phyloP scores from a whole-genome alignment of 2,113 vertebrate genomes.

The Zootoca vivipara region DNA sequence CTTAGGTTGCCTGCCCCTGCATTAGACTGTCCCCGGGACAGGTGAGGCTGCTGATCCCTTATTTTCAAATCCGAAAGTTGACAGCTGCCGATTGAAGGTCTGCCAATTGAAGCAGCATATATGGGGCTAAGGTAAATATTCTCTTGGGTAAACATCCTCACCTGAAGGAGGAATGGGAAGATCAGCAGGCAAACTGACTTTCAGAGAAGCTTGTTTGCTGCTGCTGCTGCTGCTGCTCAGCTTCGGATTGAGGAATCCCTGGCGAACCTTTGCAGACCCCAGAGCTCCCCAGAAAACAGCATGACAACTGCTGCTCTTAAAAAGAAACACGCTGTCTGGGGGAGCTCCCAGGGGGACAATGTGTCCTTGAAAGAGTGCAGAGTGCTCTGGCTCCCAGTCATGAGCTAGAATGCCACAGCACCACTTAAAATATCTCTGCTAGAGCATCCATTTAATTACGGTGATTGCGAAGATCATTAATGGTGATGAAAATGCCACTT shows the following conservation, averaged over 20 bases:
- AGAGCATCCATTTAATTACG: constrained; percentile 63
- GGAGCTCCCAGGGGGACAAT: not conserved
- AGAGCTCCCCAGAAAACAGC: not conserved
- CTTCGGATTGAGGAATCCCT: not conserved
- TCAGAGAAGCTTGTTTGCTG: not conserved
- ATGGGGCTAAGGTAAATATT: too few relatives aligned
- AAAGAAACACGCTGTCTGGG: not conserved
- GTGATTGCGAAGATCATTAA: constrained; percentile 57
- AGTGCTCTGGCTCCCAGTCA: not conserved
- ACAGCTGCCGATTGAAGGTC: too few relatives aligned
- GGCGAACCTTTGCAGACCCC: not conserved
- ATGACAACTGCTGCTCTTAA: not conserved
- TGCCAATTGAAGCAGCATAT: too few relatives aligned
- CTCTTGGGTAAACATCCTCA: too few relatives aligned
- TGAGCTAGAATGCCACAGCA: not conserved
- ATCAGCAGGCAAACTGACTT: not conserved
- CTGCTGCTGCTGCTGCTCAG: not conserved
- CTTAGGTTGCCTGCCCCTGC: too few relatives aligned
- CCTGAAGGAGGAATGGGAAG: too few relatives aligned
- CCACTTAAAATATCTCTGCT: constrained; percentile 48
- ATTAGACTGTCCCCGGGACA: too few relatives aligned
- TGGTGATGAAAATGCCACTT: constrained; percentile 59
- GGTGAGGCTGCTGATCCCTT: too few relatives aligned
- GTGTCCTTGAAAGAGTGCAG: not conserved
- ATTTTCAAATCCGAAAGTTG: too few relatives aligned